Evolutionary conservation across 2,888 invertebrate species (phyloP).

Genomic region (Aporophyla lueneburgensis): DNA sequence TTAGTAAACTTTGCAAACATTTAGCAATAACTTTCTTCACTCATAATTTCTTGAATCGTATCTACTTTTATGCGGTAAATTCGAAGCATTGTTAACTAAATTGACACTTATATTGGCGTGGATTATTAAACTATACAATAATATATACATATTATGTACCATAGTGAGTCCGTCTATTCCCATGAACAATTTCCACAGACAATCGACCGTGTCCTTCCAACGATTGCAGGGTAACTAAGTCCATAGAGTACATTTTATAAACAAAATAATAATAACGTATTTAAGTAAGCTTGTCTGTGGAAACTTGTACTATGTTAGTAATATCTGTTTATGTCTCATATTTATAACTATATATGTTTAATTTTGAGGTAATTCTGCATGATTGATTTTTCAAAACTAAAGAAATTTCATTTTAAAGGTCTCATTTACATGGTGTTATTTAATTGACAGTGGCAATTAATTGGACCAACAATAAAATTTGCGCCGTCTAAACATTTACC

Average conservation of each 20-base stretch:
- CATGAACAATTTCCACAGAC: conserved; percentile 72
- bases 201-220: conserved; percentile 71
- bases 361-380: conserved; percentile 31
- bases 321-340: conserved; percentile 45
- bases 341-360: conserved; percentile 45
- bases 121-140: not conserved
- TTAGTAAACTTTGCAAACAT: not conserved
- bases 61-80: not conserved
- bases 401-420: no score
- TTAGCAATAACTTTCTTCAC: not conserved
- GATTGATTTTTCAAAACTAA: not conserved
- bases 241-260: conserved; percentile 77
- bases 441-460: not conserved
- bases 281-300: conserved; percentile 76
- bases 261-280: conserved; percentile 71
- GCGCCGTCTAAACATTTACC: not conserved
- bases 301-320: conserved; percentile 57
- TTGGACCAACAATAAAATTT: not conserved
- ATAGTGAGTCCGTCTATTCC: conserved; percentile 57
- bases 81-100: not conserved
- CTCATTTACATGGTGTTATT: not conserved
- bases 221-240: conserved; percentile 79
- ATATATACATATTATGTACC: not conserved
- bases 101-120: not conserved
- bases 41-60: not conserved